Conservation (phyloP, 2,797 vertebrate genomes). For the Gephyroberyx darwinii region DNA sequence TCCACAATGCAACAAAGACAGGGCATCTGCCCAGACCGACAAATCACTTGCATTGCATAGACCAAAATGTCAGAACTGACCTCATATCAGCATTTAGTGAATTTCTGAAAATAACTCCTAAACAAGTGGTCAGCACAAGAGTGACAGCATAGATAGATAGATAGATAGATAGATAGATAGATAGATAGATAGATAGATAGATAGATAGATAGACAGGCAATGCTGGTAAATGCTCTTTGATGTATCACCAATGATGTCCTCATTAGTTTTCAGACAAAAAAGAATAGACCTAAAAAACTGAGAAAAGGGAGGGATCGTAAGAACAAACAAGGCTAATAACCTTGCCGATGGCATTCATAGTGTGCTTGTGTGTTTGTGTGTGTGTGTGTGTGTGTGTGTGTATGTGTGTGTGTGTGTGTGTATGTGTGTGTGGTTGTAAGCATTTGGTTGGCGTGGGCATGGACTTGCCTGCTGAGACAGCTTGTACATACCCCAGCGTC, state of each 20-base stretch:
- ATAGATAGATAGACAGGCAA: conserved; percentile 3
- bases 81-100: conserved; percentile 40
- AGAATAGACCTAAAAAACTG: conserved; percentile 59
- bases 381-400: conserved; percentile 1
- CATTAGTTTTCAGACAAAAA: conserved; percentile 71
- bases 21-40: conserved; percentile 20
- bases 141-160: neutral
- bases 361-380: conserved; percentile 16
- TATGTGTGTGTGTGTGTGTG: conserved; percentile 8
- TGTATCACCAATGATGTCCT: conserved; percentile 66
- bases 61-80: conserved; percentile 14
- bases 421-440: neutral
- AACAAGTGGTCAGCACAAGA: neutral
- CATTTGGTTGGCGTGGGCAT: conserved; percentile 28
- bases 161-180: neutral
- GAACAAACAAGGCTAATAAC: conserved; percentile 69
- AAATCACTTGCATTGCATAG: conserved; percentile 32
- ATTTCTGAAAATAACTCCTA: neutral
- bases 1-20: conserved; percentile 32
- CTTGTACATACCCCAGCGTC: conserved; percentile 38
- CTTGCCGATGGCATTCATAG: conserved; percentile 75
- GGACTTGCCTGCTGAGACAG: conserved; percentile 49
- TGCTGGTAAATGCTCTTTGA: conserved; percentile 53
- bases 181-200: neutral
- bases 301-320: conserved; percentile 44